Evolutionary conservation across 2,113 vertebrate genomes (phyloP), one percentile per base, ranked within the genome.

Genomic region (Neolamprologus sp.): DNA sequence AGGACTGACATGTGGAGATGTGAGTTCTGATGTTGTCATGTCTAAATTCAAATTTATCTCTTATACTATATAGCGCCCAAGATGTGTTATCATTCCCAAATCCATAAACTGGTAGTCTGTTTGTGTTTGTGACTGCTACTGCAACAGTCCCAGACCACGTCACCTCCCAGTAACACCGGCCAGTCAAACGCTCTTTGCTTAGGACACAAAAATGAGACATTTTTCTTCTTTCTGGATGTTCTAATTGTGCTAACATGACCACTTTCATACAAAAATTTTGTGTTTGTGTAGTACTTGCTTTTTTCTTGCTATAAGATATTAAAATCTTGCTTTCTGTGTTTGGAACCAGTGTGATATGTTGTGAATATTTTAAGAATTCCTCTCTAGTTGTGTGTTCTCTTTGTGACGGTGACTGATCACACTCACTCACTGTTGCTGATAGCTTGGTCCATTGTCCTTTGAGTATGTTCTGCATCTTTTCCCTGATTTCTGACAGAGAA

Each of bases 161-260:
- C 42, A 78, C 71, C 26, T 78, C 45, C 45, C 71, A 78, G 71
- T 78, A 78, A 78, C 71, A 78, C 7, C 0, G 2, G 3, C 45
- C 45, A 78, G 45, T 78, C 26, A 78, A 49, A 49, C 4, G 2
- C 2, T 49, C 71, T 49, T 17, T 75, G 5, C 21, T 49, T 19
- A 49, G 23, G 42, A 75, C 71, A 49, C 26, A 28, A 28, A 75
- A 47, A 47, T 17, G 0, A 26, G 23, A 17, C 8, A 17, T 30
- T 7, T 28, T 4, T 10, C 0, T 30, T 7, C 16, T 49, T 5
- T 30, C 16, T 2, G 4, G 16, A 30, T 26, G 45, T 1, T 1
- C 2, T 17, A 73, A 26, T 23, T 9, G 5, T 40, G 2, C 1
- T 42, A 23, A 4, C 55, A 57, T 57, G 23, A 14, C 2, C 54